Conservation (phyloP, 1,140 invertebrate genomes). For the Panagrolaimus sp. region DNA sequence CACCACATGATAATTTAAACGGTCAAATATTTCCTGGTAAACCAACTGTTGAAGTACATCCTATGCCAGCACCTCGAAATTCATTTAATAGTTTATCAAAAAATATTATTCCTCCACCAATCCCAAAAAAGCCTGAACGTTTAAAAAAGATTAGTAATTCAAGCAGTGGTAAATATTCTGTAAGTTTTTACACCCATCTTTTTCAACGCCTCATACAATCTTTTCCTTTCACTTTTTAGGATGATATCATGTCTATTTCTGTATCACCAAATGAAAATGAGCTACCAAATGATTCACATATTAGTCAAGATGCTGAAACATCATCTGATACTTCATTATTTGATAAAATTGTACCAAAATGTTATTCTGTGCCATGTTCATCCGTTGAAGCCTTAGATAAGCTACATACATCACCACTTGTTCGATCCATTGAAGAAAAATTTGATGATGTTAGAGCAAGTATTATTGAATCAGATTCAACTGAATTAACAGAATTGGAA, state of each 20-base stretch:
- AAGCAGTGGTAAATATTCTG: too few species aligned
- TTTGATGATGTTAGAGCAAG: conserved; percentile 1
- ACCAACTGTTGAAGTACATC: conserved; percentile 9
- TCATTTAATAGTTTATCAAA: conserved; percentile 2
- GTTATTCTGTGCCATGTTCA: conserved; percentile 5
- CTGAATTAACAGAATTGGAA: conserved; percentile 10
- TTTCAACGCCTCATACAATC: too few species aligned
- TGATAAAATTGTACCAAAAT: not conserved
- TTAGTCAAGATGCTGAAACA: conserved; percentile 1
- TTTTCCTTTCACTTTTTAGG: not conserved
- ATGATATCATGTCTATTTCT: not conserved
- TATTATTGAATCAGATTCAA: not conserved
- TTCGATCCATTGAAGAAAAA: conserved; percentile 4
- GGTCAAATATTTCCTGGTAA: not conserved
- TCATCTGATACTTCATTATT: not conserved
- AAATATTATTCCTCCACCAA: conserved; percentile 4
- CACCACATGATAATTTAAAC: conserved; percentile 5
- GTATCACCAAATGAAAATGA: conserved; percentile 11
- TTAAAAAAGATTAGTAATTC: not conserved
- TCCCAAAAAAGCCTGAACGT: conserved; percentile 7
- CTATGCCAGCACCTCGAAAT: not conserved
- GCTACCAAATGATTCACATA: not conserved
- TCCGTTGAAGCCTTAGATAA: conserved; percentile 9
- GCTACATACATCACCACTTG: conserved; percentile 5
- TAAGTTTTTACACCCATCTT: too few species aligned